phyloP scores from a whole-genome alignment of 2,113 vertebrate species.

The Stegostoma tigrinum region DNA sequence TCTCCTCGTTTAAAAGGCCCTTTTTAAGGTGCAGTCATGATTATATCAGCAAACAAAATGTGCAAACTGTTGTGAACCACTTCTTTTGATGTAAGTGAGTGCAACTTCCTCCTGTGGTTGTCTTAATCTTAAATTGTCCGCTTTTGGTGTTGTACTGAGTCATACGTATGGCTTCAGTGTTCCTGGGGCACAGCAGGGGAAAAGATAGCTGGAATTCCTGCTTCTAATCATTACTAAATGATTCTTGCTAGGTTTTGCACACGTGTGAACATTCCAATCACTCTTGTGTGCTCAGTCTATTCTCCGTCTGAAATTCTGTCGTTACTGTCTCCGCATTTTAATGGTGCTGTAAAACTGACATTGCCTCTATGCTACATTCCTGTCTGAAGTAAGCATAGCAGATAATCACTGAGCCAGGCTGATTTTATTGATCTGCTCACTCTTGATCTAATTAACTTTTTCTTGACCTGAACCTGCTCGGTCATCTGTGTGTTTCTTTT shows the following conservation, averaged over 20 bases:
- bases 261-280: background rate
- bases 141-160: background rate
- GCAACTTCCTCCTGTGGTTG: background rate
- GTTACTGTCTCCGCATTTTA: background rate
- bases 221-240: background rate
- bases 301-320: background rate
- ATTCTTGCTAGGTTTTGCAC: background rate
- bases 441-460: background rate
- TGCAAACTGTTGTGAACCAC: no score
- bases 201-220: background rate
- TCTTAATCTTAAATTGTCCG: background rate
- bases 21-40: background rate
- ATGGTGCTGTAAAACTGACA: background rate
- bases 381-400: background rate
- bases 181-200: background rate
- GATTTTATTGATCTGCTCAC: slow-evolving; percentile 31
- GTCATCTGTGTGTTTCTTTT: slow-evolving; percentile 16
- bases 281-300: background rate
- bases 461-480: background rate
- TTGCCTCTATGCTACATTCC: background rate
- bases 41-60: background rate
- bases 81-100: background rate
- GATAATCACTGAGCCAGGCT: background rate
- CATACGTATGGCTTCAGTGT: background rate
- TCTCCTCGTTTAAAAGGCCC: no score